Evolutionary conservation across 2,888 invertebrate species (phyloP), one percentile per base, ranked within the genome.

Genomic region (Orthonychiurus folsomi): DNA sequence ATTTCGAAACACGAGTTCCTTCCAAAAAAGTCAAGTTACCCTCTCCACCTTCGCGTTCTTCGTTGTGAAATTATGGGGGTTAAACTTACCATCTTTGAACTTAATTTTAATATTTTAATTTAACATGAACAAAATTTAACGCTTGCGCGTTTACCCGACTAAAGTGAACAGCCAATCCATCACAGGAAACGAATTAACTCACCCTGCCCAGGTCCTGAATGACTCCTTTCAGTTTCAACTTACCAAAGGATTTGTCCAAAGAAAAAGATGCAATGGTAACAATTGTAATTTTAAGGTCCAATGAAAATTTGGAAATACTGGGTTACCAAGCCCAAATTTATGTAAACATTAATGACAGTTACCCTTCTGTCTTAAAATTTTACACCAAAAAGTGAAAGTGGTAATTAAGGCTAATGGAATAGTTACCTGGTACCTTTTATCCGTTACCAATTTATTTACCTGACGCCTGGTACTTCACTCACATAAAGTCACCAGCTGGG

Each of bases 311-410:
- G 52, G 37, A 37, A 37, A 26, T 56, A 21, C 28, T 20, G 28
- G 56, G 27, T 56, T 56, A 56, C 56, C 56, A 56, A 56, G 56
- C 56, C 25, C 56, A 56, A 56, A 24, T 52, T 25, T 15, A 55
- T 26, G 12, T 37, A 15, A 37, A 37, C 37, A 37, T 9, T 37
- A 37, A 37, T 25, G 56, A 56, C 56, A 56, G 28, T 56, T 56
- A 56, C 56, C 56, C 56, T 9, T 56, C 56, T 56, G 56, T 21
- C 56, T 28, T 56, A 28, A 28, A 56, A 27, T 9, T 26, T 9
- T 28, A 26, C 18, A 55, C 21, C 26, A 23, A 20, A 55, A 9
- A 55, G 5, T 52, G n/a, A n/a, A n/a, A n/a, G n/a, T n/a, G 37
- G 37, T 37, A 37, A 37, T 37, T 37, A 15, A 37, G 37, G 37